Base-by-base conservation (phyloP, 1,140 invertebrate species). In the Aphelinus atriplicis region DNA sequence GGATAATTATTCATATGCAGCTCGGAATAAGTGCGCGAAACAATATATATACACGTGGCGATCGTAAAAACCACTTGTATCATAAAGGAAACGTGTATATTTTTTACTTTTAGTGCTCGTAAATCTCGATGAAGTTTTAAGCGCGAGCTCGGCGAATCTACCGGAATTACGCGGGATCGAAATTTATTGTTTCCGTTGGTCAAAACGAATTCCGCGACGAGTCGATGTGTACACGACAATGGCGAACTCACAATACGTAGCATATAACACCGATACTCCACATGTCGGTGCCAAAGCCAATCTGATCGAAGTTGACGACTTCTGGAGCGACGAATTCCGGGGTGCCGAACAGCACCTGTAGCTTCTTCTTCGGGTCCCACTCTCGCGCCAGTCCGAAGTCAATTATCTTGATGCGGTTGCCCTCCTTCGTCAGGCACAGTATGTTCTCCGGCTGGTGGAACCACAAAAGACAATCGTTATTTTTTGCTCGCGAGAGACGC, bases 271-370 rank as follows among this genome's bases (percentile, higher is more conserved):
- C 97, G 51, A 98, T 92, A 61, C 95, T 97, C 98, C 98, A 99
- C 95, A 99, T 97, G 82, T 99, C 97, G 0, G 97, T 98, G 4
- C 93, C 93, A 84, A 94, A 97, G 61, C 95, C 94, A 79, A 99
- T 97, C 85, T 95, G 93, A 84, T 99, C 97, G 87, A 98, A 99
- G 88, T 98, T 99, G 1, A 99, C 96, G 5, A 99, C 97, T 91
- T 99, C 98, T 1, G 98, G 98, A 0, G 97, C 97, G 6, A 98
- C 97, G 87, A 99, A 99, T 88, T 99, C 98, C 0, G 97, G 97
- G 2, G 97, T 99, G n/a, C 97, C 97, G 85, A 98, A 99, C 55
- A 99, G 88, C 1, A 98, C 95, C 86, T 95, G 90, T 3, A 99
- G 88, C 81, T 98, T 97, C 88, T 97, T 97, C 73, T 92, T 92